These are phyloP conservation scores for Mythimna lalbum DNA, from an alignment of 2,888 invertebrate species.

Conservation along the genomic window DNA sequence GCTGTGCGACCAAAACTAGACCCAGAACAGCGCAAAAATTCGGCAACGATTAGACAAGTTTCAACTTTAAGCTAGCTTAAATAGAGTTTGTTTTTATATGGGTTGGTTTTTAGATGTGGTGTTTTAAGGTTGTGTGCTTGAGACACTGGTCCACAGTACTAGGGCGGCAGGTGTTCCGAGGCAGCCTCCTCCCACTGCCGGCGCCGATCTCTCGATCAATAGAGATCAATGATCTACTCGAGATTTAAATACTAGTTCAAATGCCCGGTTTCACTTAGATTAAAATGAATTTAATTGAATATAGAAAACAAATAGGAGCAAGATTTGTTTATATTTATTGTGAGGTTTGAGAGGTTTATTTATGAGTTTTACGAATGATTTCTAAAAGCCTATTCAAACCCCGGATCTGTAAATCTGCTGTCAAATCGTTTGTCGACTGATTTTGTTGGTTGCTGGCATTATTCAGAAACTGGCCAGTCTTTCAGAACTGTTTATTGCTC, in stretches of 20 bases:
- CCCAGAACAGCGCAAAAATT: slow-evolving; percentile 53
- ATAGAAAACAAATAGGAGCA: slow-evolving; percentile 34
- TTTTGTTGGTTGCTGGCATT: neutral
- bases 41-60: slow-evolving; percentile 43
- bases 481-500: neutral
- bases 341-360: slow-evolving; percentile 34
- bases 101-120: slow-evolving; percentile 59
- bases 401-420: slow-evolving; percentile 40
- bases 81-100: slow-evolving; percentile 72
- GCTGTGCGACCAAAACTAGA: slow-evolving; percentile 62
- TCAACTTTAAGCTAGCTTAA: slow-evolving; percentile 65
- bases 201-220: slow-evolving; percentile 81
- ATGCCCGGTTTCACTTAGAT: slow-evolving; percentile 55
- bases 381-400: slow-evolving; percentile 35
- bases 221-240: slow-evolving; percentile 88
- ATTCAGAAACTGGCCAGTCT: neutral
- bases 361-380: slow-evolving; percentile 25
- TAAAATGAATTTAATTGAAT: slow-evolving; percentile 49
- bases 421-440: slow-evolving; percentile 12
- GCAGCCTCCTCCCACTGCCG: slow-evolving; percentile 88
- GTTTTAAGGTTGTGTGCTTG: slow-evolving; percentile 61
- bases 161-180: slow-evolving; percentile 90
- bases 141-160: slow-evolving; percentile 86
- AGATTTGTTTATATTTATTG: slow-evolving; percentile 39
- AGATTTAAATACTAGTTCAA: slow-evolving; percentile 84